Evolutionary conservation across 2,888 invertebrate genomes (phyloP), one percentile per base, ranked within the genome.

Genomic region (Hanleya hanleyi): DNA sequence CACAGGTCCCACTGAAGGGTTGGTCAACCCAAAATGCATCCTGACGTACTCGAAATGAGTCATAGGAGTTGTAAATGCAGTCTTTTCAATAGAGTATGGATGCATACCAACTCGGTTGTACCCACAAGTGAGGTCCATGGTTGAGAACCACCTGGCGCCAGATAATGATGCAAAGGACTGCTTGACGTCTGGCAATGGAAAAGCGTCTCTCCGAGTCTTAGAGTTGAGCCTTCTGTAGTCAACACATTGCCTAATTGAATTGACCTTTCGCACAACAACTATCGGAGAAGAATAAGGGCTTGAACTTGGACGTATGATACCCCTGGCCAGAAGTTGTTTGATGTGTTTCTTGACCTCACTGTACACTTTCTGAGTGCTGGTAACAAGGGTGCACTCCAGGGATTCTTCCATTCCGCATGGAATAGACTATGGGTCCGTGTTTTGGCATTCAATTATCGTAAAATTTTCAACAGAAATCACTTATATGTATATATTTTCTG

Each of bases 251-350:
- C 77, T 61, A 12, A 70, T 29, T 12, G 57, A 41, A 36, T 79
- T 76, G 41, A 75, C 77, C 67, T 81, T 81, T 15, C 67, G 1
- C 0, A 79, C 74, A 6, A 79, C 12, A 15, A 77, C 77, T 1
- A 81, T 72, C 3, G 80, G 78, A 12, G 77, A 76, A 6, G 77
- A 74, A 61, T 73, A 81, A 12, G 78, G 76, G 36, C 74, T 73
- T n/a, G 37, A 57, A 51, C 73, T 71, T 26, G 73, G 72, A 12
- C 50, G n/a, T 35, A 81, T 81, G 26, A 81, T 66, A 1, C 49
- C 66, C n/a, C 50, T 36, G 0, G 57, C 57, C 36, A 78, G 37
- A 51, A 78, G 36, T 9, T 64, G 57, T 7, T 67, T 36, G 12
- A 78, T 70, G 26, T 76, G 71, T 12, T 50, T 15, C 41, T 72